Base-by-base conservation (phyloP, 2,113 vertebrate species). In the Ibidorhyncha struthersii region DNA sequence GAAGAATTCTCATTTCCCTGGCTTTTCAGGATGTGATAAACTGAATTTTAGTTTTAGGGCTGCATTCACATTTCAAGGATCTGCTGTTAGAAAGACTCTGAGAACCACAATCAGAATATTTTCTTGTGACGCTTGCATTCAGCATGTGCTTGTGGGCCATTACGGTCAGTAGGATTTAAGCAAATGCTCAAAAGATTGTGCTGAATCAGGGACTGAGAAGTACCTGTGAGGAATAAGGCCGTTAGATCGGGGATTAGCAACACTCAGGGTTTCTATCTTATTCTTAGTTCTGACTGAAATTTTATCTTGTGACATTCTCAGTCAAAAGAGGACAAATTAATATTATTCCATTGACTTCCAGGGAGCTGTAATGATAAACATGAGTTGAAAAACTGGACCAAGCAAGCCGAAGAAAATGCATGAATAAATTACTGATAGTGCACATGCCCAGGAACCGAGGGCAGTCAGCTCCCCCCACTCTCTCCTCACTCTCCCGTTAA, bases 341-440 rank as follows among this genome's bases (percentile, higher is more conserved):
- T 88, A 62, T 62, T 85, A 72, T 86, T 94, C n/a, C 41, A 19
- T 32, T 66, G 66, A 70, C n/a, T 95, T 93, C 74, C 38, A 53
- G 58, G 41, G 58, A 88, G 9, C 34, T 89, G 22, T 74, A 71
- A 27, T 58, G 59, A 81, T 89, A 89, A 91, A 78, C 34, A 61
- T 16, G 52, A 86, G 47, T 59, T 84, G 86, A 67, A 74, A 92
- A 92, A 78, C 4, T 47, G 67, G 80, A 73, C n/a, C 29, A 67
- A 82, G 52, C 27, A 93, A 91, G 74, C 71, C 83, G 66, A 91
- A 94, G 45, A 80, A 96, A 96, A 74, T 3, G 4, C 27, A 47
- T 96, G 8, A 94, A 91, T 94, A 97, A 90, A 83, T 83, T 93
- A 82, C 67, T 45, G 80, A 23, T 14, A 73, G 58, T 66, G 84